Percentiles rank a stretch among this genome's conserved stretches.
Conservation (phyloP, 1,140 invertebrate genomes). For the Lepeophtheirus salmonis region DNA sequence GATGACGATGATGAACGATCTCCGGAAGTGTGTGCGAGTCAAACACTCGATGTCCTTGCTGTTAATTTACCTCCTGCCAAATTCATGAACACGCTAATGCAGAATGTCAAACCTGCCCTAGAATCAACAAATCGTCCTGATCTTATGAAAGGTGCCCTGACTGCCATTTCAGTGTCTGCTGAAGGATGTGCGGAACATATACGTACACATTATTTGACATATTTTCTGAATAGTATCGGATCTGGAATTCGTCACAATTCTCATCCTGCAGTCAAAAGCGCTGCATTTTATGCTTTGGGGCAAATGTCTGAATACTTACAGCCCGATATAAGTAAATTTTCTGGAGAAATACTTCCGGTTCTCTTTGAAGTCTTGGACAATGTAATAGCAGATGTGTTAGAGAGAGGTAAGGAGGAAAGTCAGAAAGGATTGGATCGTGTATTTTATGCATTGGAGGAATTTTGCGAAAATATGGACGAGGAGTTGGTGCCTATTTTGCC, state of each 20-base stretch:
- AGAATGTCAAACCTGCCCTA: constrained; percentile 23
- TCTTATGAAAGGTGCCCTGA: constrained; percentile 44
- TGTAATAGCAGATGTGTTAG: neutral
- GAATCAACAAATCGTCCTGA: constrained; percentile 18
- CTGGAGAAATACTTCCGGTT: constrained; percentile 47
- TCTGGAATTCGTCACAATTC: constrained; percentile 42
- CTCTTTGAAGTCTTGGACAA: constrained; percentile 43
- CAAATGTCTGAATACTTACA: constrained; percentile 61
- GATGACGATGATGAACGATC: constrained; percentile 35
- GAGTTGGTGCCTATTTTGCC: constrained; percentile 48
- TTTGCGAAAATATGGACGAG: constrained; percentile 54
- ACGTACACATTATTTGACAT: constrained; percentile 44
- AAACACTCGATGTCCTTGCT: constrained; percentile 53
- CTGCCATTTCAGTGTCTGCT: constrained; percentile 49
- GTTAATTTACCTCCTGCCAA: constrained; percentile 55
- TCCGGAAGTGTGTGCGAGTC: constrained; percentile 43
- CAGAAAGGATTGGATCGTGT: constrained; percentile 40
- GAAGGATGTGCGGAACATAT: constrained; percentile 62
- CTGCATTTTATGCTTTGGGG: constrained; percentile 56
- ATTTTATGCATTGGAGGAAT: constrained; percentile 61
- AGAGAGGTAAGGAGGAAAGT: neutral
- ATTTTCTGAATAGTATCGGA: constrained; percentile 45
- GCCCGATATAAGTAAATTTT: constrained; percentile 47
- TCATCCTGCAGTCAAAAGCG: constrained; percentile 40
- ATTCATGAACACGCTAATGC: constrained; percentile 46